phyloP scores from a whole-genome alignment of 2,888 invertebrate genomes.

The Tachina fera region DNA sequence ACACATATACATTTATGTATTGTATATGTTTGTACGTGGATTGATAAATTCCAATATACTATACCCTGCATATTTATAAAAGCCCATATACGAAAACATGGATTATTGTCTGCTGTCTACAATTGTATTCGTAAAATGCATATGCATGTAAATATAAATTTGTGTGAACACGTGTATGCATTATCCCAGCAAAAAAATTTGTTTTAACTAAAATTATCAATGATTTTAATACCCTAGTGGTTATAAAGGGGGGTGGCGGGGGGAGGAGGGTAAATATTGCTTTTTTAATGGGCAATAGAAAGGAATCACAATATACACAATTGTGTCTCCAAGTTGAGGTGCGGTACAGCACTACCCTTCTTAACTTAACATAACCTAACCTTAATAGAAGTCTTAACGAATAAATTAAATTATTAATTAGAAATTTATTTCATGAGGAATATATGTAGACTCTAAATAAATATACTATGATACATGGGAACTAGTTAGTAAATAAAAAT shows the following conservation, averaged over 20 bases:
- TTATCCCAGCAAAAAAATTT: neutral
- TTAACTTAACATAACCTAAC: too few relatives aligned
- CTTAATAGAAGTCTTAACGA: too few relatives aligned
- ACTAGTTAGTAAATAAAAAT: too few relatives aligned
- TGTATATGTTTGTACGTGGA: neutral
- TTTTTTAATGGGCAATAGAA: too few relatives aligned
- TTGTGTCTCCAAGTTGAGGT: too few relatives aligned
- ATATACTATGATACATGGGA: too few relatives aligned
- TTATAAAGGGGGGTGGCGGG: too few relatives aligned
- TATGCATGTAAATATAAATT: neutral
- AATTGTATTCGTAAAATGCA: slow-evolving; percentile 23
- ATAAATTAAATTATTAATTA: neutral
- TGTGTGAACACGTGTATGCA: neutral
- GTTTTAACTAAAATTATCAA: neutral
- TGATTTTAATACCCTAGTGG: neutral
- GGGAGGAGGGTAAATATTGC: too few relatives aligned
- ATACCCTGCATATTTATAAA: neutral
- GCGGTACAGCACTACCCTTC: too few relatives aligned
- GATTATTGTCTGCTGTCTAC: slow-evolving; percentile 51
- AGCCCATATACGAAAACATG: slow-evolving; percentile 20
- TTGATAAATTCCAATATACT: slow-evolving; percentile 1
- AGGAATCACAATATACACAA: too few relatives aligned
- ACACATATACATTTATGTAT: neutral
- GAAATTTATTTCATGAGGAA: too few relatives aligned
- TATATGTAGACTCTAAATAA: too few relatives aligned